A percentile compares a stretch with the other conserved stretches of the same genome.
Evolutionary conservation across 2,888 invertebrate species (phyloP).

Genomic region (Phymatocera aterrima): DNA sequence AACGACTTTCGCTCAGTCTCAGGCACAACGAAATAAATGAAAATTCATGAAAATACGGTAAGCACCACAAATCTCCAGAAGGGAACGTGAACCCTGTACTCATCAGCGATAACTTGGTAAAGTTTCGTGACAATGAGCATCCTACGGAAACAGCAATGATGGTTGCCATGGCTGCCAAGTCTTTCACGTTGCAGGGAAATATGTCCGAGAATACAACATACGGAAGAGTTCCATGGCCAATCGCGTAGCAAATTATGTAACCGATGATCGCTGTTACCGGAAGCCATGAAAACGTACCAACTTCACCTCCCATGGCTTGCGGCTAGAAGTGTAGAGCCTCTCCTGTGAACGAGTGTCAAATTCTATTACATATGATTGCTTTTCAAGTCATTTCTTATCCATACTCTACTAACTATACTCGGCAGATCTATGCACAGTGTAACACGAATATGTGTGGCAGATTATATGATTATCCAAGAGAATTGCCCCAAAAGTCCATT

Average conservation of each 20-base stretch:
- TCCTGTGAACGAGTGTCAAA: not conserved
- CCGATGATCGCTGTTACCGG: slow-evolving; percentile 30
- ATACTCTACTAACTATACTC: too few species aligned
- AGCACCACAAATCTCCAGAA: slow-evolving; percentile 49
- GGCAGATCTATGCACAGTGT: too few species aligned
- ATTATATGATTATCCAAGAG: too few species aligned
- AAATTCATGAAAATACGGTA: slow-evolving; percentile 17
- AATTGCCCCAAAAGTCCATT: too few species aligned
- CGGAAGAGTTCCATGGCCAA: slow-evolving; percentile 50
- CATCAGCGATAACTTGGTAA: slow-evolving; percentile 46
- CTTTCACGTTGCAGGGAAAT: slow-evolving; percentile 52
- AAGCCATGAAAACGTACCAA: not conserved
- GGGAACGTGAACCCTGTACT: slow-evolving; percentile 39
- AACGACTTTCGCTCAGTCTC: slow-evolving; percentile 56
- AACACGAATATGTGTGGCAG: too few species aligned
- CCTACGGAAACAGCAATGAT: slow-evolving; percentile 46
- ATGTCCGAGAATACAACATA: slow-evolving; percentile 52
- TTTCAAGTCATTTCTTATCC: not conserved
- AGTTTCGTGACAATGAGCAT: slow-evolving; percentile 39
- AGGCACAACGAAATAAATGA: slow-evolving; percentile 49
- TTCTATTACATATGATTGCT: not conserved
- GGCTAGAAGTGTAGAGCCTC: slow-evolving; percentile 13
- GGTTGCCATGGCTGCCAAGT: slow-evolving; percentile 47
- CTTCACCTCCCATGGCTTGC: not conserved
- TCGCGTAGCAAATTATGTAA: slow-evolving; percentile 1